phyloP scores from a whole-genome alignment of 2,888 invertebrate species.

The Brenthis daphne region DNA sequence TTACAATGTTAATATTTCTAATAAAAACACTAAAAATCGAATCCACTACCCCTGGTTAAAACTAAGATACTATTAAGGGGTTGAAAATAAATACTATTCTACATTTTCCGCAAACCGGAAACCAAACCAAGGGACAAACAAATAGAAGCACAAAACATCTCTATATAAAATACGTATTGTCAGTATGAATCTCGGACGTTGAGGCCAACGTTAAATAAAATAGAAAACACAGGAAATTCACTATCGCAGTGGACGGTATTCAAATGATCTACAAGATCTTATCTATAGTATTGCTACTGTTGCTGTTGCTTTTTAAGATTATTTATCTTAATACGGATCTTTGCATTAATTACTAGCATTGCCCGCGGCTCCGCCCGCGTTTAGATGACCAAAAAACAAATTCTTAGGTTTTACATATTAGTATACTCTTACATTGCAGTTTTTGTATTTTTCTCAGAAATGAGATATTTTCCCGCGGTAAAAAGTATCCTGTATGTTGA shows the following conservation, averaged over 20 bases:
- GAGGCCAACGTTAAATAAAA: constrained; percentile 7
- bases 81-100: background rate
- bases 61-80: background rate
- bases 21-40: background rate
- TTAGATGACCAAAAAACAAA: too few species aligned
- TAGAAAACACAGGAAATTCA: constrained; percentile 1
- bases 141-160: constrained; percentile 1
- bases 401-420: too few species aligned
- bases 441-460: too few species aligned
- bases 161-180: constrained; percentile 2
- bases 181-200: constrained; percentile 9
- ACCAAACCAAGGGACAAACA: constrained; percentile 3
- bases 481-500: too few species aligned
- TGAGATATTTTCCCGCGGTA: too few species aligned
- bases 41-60: background rate
- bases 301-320: too few species aligned
- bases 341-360: too few species aligned
- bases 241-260: background rate
- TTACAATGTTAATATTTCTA: background rate
- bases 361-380: too few species aligned
- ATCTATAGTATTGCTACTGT: background rate
- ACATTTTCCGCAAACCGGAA: constrained; percentile 2
- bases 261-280: background rate
- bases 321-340: too few species aligned
- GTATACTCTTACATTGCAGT: too few species aligned